Conservation (phyloP, 2,113 vertebrate species). For the Zingel zingel region DNA sequence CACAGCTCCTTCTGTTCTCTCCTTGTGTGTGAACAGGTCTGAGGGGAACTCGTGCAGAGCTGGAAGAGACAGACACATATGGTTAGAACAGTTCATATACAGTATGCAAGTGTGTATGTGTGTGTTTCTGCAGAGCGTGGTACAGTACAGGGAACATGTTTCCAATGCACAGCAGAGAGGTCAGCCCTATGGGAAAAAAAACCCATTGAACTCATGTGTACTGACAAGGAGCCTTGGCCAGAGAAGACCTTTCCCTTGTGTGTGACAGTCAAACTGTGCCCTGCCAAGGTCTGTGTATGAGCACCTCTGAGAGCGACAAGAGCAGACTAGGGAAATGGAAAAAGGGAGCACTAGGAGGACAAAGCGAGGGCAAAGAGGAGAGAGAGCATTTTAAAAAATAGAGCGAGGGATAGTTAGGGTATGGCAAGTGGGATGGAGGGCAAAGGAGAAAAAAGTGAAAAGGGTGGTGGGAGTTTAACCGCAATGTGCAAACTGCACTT, state of each 20-base stretch:
- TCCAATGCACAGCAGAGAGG: constrained; percentile 16
- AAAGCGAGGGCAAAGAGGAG: constrained; percentile 60
- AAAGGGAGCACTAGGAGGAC: constrained; percentile 47
- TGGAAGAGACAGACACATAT: constrained; percentile 77
- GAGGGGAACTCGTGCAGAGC: constrained; percentile 93
- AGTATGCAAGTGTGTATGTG: neutral
- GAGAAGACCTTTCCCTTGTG: constrained; percentile 29
- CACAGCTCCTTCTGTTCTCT: constrained; percentile 90
- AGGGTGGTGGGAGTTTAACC: constrained; percentile 34
- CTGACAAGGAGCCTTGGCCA: constrained; percentile 15
- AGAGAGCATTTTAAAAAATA: constrained; percentile 43
- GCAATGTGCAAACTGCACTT: constrained; percentile 19
- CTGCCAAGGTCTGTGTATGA: constrained; percentile 20
- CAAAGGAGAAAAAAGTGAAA: constrained; percentile 19
- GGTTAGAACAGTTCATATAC: constrained; percentile 32
- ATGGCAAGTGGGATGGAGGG: constrained; percentile 49
- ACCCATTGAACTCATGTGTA: constrained; percentile 38
- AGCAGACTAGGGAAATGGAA: constrained; percentile 41
- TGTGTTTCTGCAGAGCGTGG: neutral
- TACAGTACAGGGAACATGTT: neutral
- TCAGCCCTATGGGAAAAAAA: constrained; percentile 16
- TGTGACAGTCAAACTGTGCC: constrained; percentile 34
- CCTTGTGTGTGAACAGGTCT: constrained; percentile 91
- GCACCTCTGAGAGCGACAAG: constrained; percentile 29
- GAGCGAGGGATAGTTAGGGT: constrained; percentile 54